Base-by-base conservation (phyloP, 2,797 vertebrate species). In the Gallinago nigripennis region DNA sequence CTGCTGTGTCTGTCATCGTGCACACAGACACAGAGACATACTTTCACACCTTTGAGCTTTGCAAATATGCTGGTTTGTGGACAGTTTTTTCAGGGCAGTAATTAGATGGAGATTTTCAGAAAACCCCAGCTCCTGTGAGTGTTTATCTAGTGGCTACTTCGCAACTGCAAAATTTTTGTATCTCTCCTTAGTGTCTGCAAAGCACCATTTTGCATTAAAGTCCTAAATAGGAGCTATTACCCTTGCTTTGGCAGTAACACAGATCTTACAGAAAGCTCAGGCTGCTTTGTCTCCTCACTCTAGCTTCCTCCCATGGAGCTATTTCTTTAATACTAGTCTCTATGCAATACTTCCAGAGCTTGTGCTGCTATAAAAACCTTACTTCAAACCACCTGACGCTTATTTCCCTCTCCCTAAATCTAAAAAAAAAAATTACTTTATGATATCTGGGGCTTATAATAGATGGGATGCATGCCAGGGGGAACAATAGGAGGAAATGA, bases 371-470 rank as follows among this genome's bases (percentile, higher is more conserved):
- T 81, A 95, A 95, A 96, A 83, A 82, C 81, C 83, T 92, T 95
- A 84, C 83, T 95, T 86, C 23, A 95, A 96, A 69, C 92, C 94
- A 97, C 91, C 96, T 96, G 94, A 98, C 90, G 95, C 68, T 88
- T 88, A 97, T 96, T 97, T 95, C 88, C 54, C 77, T 94, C 84
- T 87, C 50, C 66, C 82, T 96, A 95, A 96, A 95, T 96, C 77
- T 96, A 82, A 95, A 94, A 43, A 39, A 37, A 43, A 96, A 94
- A 94, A 95, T 91, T 94, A 76, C 54, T 94, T 93, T 93, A 95
- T 96, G 86, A 95, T 97, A 97, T 97, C 91, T 92, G 91, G 88
- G 66, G 91, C 84, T 96, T 95, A 96, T 89, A 98, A 96, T 96
- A 97, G 94, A 96, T 96, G 92, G 95, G 96, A 96, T 90, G 51